These are phyloP conservation scores for Trachythela sp. DNA, from an alignment of 64 coral and sea anemone species.

Conservation along the genomic window DNA sequence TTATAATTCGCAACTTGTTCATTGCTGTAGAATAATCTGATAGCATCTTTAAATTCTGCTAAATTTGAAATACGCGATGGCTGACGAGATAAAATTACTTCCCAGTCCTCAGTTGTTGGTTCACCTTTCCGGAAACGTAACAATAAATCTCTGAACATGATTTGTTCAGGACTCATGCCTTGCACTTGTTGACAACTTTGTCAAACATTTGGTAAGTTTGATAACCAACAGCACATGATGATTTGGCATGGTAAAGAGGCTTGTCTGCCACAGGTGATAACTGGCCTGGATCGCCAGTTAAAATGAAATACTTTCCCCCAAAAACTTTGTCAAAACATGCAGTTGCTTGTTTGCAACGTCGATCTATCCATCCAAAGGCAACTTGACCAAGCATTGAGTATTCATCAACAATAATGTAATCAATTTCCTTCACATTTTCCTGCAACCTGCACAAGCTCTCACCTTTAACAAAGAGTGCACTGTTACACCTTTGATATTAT, in stretches of 20 bases:
- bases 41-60: neutral
- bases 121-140: neutral
- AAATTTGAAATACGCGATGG: neutral
- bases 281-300: neutral
- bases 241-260: neutral
- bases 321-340: neutral
- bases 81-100: neutral
- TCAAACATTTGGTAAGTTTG: neutral
- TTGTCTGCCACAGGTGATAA: neutral
- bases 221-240: neutral
- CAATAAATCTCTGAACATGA: neutral
- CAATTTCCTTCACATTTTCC: neutral
- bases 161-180: neutral
- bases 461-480: too few relatives aligned
- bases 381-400: neutral
- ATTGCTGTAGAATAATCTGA: neutral
- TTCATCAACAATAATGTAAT: neutral
- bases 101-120: neutral
- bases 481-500: neutral
- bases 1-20: slow-evolving; percentile 1
- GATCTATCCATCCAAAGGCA: neutral
- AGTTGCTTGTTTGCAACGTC: neutral
- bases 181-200: neutral
- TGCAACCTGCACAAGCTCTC: neutral
- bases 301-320: neutral